phyloP scores from a whole-genome alignment of 1,140 invertebrate species.

The Sycobia sp. region DNA sequence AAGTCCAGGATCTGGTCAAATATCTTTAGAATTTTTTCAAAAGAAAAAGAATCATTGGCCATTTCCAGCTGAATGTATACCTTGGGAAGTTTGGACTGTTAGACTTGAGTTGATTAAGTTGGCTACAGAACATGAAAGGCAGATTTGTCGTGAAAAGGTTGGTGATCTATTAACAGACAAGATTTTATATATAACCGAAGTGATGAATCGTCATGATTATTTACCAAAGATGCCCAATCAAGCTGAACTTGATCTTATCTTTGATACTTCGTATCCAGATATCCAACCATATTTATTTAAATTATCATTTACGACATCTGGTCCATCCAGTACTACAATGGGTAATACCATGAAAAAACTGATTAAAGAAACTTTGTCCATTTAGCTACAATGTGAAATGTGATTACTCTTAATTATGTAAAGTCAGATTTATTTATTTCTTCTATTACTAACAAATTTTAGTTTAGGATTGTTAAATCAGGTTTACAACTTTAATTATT shows the following conservation, averaged over 20 bases:
- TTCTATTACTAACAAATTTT: no score
- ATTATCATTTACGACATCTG: conserved; percentile 77
- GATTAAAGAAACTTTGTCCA: conserved; percentile 72
- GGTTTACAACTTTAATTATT: no score
- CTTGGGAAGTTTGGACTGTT: conserved; percentile 98
- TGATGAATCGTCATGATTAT: conserved; percentile 94
- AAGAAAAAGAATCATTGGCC: conserved; percentile 87
- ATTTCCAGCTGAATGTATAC: conserved; percentile 86
- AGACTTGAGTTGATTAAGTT: conserved; percentile 85
- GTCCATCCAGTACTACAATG: conserved; percentile 74
- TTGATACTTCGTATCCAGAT: conserved; percentile 90
- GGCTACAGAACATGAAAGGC: conserved; percentile 85
- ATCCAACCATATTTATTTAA: conserved; percentile 96
- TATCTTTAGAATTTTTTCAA: conserved; percentile 94
- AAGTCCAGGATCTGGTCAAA: conserved; percentile 77
- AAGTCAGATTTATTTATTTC: no score
- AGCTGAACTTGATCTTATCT: conserved; percentile 89
- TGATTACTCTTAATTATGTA: no score
- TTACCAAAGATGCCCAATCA: conserved; percentile 93
- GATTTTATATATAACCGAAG: conserved; percentile 90
- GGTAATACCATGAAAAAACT: conserved; percentile 89
- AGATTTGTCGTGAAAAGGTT: conserved; percentile 85
- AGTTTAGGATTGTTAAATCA: no score
- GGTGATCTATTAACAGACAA: conserved; percentile 92
- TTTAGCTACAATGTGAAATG: conserved; percentile 42